Conservation (phyloP, 2,888 invertebrate genomes). For the Brachypalpus laphriformis region DNA sequence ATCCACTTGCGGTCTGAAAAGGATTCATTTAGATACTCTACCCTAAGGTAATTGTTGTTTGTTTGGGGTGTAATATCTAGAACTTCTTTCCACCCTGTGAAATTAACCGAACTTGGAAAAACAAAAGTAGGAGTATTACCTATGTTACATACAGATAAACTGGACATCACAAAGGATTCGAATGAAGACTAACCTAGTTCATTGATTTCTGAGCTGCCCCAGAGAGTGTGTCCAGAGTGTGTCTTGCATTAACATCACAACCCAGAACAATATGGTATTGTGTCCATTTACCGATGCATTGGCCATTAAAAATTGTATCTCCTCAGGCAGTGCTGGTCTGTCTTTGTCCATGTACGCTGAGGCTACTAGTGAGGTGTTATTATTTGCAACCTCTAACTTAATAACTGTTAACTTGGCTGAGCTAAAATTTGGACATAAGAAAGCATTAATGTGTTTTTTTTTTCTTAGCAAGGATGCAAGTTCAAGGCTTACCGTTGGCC, state of each 20-base stretch:
- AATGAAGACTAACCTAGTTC: too few relatives aligned
- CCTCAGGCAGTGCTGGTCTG: background rate
- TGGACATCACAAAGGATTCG: too few relatives aligned
- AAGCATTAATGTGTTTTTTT: background rate
- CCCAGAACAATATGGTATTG: background rate
- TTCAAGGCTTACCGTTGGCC: background rate
- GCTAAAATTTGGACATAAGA: constrained; percentile 12
- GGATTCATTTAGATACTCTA: too few relatives aligned
- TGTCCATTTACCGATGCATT: background rate
- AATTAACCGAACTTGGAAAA: too few relatives aligned
- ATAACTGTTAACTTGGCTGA: background rate
- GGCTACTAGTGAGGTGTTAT: background rate
- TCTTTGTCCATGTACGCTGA: background rate
- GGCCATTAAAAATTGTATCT: background rate
- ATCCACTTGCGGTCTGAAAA: too few relatives aligned
- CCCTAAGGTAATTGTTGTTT: too few relatives aligned
- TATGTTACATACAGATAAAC: too few relatives aligned
- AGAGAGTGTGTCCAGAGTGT: too few relatives aligned
- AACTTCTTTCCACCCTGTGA: too few relatives aligned
- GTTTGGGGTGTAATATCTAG: too few relatives aligned
- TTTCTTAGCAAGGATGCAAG: constrained; percentile 3
- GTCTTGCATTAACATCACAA: background rate
- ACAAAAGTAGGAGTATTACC: too few relatives aligned
- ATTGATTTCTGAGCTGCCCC: too few relatives aligned
- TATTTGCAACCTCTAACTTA: background rate